These are phyloP conservation scores for Oryctolagus cuniculus DNA, from an alignment of 2,113 vertebrate genomes.

Conservation along the genomic window mOryCun1.1 NC_091439.1:71976501-71977000, in stretches of 20 bases:
- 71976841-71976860: not conserved
- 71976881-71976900: slow-evolving; percentile 15
- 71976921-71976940: slow-evolving; percentile 51
- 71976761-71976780: slow-evolving; percentile 28
- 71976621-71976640: slow-evolving; percentile 42
- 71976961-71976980: no score
- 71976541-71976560: slow-evolving; percentile 5
- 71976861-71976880: slow-evolving; percentile 58
- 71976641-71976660: slow-evolving; percentile 23
- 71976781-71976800: not conserved
- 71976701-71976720: not conserved
- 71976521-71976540: not conserved
- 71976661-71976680: slow-evolving; percentile 38
- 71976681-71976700: slow-evolving; percentile 47
- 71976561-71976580: not conserved
- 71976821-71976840: not conserved
- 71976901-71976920: slow-evolving; percentile 42
- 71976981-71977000: no score
- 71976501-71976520: slow-evolving; percentile 4
- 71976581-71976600: not conserved
- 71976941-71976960: not conserved
- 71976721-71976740: not conserved
- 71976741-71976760: not conserved
- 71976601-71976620: not conserved
- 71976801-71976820: not conserved